Percentiles rank a stretch among this genome's conserved stretches.
Evolutionary conservation across 2,888 invertebrate species (phyloP).

Genomic region (Stenurella melanura): DNA sequence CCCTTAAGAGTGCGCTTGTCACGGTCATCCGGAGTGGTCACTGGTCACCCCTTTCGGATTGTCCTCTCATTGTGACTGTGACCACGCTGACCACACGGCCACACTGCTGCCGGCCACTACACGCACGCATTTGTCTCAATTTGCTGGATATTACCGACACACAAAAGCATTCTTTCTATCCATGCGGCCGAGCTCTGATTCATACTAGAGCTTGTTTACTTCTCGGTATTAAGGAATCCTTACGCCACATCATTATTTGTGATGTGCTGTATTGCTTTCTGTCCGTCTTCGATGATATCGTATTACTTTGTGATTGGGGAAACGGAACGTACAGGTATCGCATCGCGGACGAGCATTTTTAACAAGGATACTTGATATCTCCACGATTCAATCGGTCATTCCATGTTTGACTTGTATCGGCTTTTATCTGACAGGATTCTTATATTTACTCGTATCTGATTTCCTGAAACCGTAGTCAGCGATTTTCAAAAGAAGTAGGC

Average conservation of each 20-base stretch:
- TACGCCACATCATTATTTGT: constrained; percentile 72
- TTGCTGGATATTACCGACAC: constrained; percentile 68
- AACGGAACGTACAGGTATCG: constrained; percentile 67
- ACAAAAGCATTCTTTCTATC: constrained; percentile 60
- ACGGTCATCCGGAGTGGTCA: constrained; percentile 68
- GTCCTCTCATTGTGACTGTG: constrained; percentile 51
- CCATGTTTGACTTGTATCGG: constrained; percentile 59
- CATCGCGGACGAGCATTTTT: constrained; percentile 63
- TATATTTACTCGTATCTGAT: constrained; percentile 53
- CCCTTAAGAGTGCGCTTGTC: constrained; percentile 72
- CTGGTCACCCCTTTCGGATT: constrained; percentile 58
- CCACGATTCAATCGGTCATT: constrained; percentile 65
- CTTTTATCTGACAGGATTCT: constrained; percentile 54
- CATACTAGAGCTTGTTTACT: constrained; percentile 63
- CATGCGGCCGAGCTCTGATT: constrained; percentile 59
- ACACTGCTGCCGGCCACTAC: constrained; percentile 60
- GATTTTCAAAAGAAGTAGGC: constrained; percentile 1
- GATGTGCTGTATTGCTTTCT: constrained; percentile 68
- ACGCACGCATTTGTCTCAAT: constrained; percentile 69
- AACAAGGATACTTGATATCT: constrained; percentile 68
- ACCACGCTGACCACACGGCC: constrained; percentile 58
- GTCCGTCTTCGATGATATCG: constrained; percentile 65
- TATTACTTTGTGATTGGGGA: constrained; percentile 72
- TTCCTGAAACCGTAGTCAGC: constrained; percentile 33
- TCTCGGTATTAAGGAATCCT: constrained; percentile 67